These are phyloP conservation scores for Seira ritae DNA, from an alignment of 2,888 invertebrate genomes.

Conservation along the genomic window DNA sequence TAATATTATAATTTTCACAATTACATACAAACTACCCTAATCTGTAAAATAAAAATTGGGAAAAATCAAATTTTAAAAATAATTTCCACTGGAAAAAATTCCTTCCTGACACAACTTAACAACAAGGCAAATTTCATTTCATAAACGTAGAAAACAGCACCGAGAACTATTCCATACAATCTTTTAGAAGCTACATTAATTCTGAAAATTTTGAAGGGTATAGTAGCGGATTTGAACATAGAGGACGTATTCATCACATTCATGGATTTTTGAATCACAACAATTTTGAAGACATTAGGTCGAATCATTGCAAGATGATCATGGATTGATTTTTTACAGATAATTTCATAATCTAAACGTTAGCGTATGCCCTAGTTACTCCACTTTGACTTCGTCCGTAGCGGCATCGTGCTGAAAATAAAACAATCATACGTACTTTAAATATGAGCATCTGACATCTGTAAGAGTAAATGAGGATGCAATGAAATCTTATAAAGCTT, in stretches of 20 bases:
- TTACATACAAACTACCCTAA: too few relatives aligned
- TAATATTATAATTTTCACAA: too few relatives aligned
- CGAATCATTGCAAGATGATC: conserved; percentile 40
- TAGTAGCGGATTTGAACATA: background rate
- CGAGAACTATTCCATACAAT: background rate
- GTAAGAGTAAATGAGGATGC: background rate
- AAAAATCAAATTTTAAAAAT: too few relatives aligned
- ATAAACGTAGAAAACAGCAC: background rate
- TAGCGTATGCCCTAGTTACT: conserved; percentile 37
- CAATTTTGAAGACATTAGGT: conserved; percentile 50
- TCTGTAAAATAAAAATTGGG: too few relatives aligned
- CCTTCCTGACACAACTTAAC: too few relatives aligned
- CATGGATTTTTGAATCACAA: conserved; percentile 31
- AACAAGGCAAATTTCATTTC: too few relatives aligned
- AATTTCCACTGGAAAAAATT: too few relatives aligned
- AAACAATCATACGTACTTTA: too few relatives aligned
- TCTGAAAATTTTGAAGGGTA: background rate
- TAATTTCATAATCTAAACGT: conserved; percentile 17
- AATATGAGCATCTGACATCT: too few relatives aligned
- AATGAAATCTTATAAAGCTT: conserved; percentile 13
- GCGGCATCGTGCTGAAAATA: conserved; percentile 65
- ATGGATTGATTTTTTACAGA: conserved; percentile 24
- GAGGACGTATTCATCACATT: conserved; percentile 49
- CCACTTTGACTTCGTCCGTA: conserved; percentile 70
- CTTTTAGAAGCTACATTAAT: background rate